A percentile compares a stretch with the other conserved stretches of the same genome.
Evolutionary conservation across 2,113 vertebrate genomes (phyloP).

Genomic region (Ia io): DNA sequence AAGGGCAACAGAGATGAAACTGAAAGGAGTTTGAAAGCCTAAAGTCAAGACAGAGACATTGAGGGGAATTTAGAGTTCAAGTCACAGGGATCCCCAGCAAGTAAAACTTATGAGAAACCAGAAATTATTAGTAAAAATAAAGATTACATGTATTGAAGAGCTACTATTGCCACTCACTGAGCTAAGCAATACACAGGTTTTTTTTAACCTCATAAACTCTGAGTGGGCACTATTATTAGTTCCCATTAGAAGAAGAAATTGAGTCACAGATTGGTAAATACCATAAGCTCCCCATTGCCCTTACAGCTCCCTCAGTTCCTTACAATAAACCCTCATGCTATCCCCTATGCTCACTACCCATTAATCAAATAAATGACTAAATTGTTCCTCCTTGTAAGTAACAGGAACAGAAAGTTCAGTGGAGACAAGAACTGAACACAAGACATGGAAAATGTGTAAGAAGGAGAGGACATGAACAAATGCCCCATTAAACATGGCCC

Average conservation of each 20-base stretch:
- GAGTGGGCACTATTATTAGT: neutral
- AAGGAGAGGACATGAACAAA: neutral
- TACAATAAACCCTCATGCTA: neutral
- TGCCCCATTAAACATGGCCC: too few species aligned
- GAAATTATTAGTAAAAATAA: neutral
- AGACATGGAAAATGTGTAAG: neutral
- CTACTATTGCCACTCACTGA: neutral
- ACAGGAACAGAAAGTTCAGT: neutral
- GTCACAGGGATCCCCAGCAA: neutral
- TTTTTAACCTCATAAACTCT: neutral
- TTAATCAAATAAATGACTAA: neutral
- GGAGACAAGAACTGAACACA: neutral
- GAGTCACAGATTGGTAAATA: neutral
- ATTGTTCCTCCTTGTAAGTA: neutral
- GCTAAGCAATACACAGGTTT: neutral
- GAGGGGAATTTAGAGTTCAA: neutral
- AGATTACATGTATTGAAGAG: neutral
- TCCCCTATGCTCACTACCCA: neutral
- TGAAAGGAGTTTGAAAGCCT: neutral
- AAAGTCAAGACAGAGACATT: neutral
- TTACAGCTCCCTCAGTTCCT: neutral
- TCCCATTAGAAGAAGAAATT: neutral
- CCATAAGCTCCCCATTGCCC: neutral
- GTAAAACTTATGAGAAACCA: neutral
- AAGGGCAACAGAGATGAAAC: rapidly evolving